Evolutionary conservation across 2,797 vertebrate genomes (phyloP).

Genomic region (Mallotus villosus): DNA sequence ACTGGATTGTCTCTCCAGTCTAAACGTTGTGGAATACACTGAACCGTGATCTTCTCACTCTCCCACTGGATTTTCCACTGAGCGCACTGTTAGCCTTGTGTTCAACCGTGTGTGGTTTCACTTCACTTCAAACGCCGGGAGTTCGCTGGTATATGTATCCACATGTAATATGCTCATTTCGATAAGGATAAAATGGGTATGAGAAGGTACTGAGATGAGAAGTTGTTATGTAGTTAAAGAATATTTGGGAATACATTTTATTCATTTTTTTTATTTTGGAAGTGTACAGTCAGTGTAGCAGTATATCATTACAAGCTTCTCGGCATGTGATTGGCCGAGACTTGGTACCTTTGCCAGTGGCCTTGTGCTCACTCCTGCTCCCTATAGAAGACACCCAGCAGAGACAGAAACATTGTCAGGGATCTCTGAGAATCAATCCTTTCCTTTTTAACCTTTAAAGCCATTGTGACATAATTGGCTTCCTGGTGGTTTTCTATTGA

Average conservation of each 20-base stretch:
- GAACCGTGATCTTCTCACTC: constrained; percentile 36
- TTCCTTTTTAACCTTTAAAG: constrained; percentile 66
- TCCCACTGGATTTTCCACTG: constrained; percentile 25
- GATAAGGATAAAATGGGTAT: background rate
- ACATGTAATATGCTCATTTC: background rate
- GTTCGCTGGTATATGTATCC: constrained; percentile 12
- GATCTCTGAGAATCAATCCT: constrained; percentile 54
- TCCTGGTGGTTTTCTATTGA: constrained; percentile 58
- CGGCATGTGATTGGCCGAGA: background rate
- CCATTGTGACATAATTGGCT: constrained; percentile 52
- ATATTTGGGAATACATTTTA: too few relatives aligned
- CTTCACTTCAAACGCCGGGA: background rate
- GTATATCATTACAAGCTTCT: background rate
- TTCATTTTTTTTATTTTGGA: too few relatives aligned
- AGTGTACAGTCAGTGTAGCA: background rate
- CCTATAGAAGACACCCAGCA: constrained; percentile 16
- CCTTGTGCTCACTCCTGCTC: background rate
- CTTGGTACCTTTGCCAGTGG: background rate
- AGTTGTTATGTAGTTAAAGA: too few relatives aligned
- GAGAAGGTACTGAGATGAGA: too few relatives aligned
- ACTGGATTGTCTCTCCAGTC: constrained; percentile 46
- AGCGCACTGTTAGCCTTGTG: constrained; percentile 20
- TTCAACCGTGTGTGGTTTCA: background rate
- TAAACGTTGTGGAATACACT: constrained; percentile 50
- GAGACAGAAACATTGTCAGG: constrained; percentile 41